Evolutionary conservation across 1,140 invertebrate species (phyloP).

Genomic region (Carcinoscorpius rotundicauda): DNA sequence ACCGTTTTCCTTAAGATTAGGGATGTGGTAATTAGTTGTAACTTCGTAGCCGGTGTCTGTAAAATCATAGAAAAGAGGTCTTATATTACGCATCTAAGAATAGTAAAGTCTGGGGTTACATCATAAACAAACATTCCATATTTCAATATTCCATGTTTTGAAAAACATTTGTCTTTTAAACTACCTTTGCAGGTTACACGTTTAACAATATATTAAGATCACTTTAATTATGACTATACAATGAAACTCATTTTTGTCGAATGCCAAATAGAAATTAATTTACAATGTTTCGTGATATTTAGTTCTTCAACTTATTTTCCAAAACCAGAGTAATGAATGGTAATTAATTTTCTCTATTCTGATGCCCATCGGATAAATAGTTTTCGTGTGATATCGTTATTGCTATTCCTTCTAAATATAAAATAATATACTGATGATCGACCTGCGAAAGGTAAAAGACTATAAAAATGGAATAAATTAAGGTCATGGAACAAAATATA

Average conservation of each 20-base stretch:
- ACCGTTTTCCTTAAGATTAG: conserved; percentile 8
- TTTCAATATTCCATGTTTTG: background rate
- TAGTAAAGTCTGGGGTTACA: background rate
- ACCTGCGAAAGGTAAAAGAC: too few relatives aligned
- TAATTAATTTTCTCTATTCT: too few relatives aligned
- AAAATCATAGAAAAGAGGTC: background rate
- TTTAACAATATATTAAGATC: conserved; percentile 1
- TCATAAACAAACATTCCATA: background rate
- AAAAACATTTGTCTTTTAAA: background rate
- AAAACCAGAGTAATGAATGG: too few relatives aligned
- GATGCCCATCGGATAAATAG: too few relatives aligned
- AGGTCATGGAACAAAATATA: too few relatives aligned
- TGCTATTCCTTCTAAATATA: too few relatives aligned
- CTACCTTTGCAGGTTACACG: background rate
- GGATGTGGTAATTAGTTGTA: conserved; percentile 10
- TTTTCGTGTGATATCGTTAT: too few relatives aligned
- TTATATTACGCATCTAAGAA: background rate
- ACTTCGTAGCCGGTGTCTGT: conserved; percentile 8
- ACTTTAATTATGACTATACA: background rate
- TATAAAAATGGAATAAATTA: too few relatives aligned
- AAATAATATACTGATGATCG: too few relatives aligned
- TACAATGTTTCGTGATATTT: too few relatives aligned
- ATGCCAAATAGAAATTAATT: too few relatives aligned
- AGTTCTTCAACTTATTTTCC: too few relatives aligned
- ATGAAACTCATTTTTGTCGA: background rate